These are phyloP conservation scores for Phyllostomus discolor DNA, from an alignment of 2,113 vertebrate genomes.

Conservation along the genomic window DNA sequence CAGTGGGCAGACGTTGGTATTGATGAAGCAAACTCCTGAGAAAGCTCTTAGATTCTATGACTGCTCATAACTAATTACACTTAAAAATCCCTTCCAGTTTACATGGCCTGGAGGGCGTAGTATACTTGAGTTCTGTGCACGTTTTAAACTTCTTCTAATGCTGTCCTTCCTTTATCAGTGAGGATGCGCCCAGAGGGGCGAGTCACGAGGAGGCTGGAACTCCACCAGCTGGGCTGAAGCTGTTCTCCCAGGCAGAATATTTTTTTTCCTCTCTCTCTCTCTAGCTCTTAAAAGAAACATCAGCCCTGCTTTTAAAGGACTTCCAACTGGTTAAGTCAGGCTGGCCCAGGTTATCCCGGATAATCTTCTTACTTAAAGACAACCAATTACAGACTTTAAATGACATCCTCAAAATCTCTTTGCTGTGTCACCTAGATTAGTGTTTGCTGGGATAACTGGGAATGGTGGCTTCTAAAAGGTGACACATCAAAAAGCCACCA, in stretches of 20 bases:
- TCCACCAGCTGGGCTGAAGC: neutral
- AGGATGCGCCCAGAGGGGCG: neutral
- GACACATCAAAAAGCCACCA: neutral
- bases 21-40: neutral
- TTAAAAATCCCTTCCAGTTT: neutral
- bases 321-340: neutral
- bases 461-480: neutral
- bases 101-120: neutral
- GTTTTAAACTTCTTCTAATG: neutral
- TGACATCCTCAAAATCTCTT: neutral
- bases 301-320: neutral
- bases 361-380: neutral
- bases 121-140: neutral
- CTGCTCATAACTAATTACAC: neutral
- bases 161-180: neutral
- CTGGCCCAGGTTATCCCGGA: neutral
- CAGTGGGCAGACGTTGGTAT: neutral
- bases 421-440: neutral
- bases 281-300: neutral
- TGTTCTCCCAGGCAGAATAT: neutral
- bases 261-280: neutral
- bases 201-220: neutral
- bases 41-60: neutral
- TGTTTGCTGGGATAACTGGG: neutral
- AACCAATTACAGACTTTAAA: neutral